Evolutionary conservation across 2,888 invertebrate genomes (phyloP), one percentile per base, ranked within the genome.

Genomic region (Trimorus sp.): DNA sequence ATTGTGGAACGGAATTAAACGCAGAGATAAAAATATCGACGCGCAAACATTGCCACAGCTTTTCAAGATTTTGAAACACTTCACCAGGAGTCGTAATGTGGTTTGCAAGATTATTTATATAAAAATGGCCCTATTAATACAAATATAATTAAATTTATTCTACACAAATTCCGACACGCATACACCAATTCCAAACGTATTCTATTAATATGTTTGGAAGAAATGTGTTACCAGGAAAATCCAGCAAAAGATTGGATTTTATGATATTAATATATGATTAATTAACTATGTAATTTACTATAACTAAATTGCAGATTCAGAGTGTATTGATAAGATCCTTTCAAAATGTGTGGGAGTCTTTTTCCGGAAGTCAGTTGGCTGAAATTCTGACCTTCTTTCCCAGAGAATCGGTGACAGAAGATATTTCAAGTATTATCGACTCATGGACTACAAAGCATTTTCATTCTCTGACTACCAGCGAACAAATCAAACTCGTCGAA

Each of bases 391-490:
- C 90, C 80, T 88, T 92, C 40, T 91, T 93, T 87, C 85, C 92
- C 5, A 85, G 89, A 59, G 92, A 92, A 16, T 75, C 79, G 1
- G 63, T 78, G 4, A 89, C 91, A n/a, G 77, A 83, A 7, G 85
- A 84, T 12, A 86, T 92, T 38, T 85, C 93, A 16, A 87, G 83
- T n/a, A 88, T 87, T n/a, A 87, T 92, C 7, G 90, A 92, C 1
- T 91, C 93, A 63, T 96, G 95, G 95, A 90, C 94, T 6, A 92
- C 92, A 79, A 90, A 93, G 15, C 94, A 95, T 85, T 93, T 95
- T 63, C 94, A 94, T 90, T 92, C 93, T 7, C 88, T 94, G 12
- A 93, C 93, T 79, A 94, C 95, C 86, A 93, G 93, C 70, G 92
- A 94, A 60, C 68, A 92, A 1, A 86, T 94, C 12, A 90, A 93